Evolutionary conservation across 2,888 invertebrate species (phyloP).

Genomic region (Ypsolopha sequella): DNA sequence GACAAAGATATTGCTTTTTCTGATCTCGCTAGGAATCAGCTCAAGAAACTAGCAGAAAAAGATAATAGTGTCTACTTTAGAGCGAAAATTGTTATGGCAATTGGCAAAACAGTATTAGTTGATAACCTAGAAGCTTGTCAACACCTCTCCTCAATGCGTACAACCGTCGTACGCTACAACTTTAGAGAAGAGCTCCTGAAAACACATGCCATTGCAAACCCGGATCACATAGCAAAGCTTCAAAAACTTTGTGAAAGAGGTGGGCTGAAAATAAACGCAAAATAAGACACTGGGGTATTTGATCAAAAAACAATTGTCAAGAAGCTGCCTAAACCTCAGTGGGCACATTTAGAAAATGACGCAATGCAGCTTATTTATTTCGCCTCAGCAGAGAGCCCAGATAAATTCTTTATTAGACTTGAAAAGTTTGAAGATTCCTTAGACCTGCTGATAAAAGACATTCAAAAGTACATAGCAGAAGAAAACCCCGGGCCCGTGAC

Average conservation of each 20-base stretch:
- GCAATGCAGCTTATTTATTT: constrained; percentile 49
- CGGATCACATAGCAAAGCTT: constrained; percentile 59
- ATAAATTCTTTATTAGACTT: constrained; percentile 59
- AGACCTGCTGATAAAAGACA: constrained; percentile 40
- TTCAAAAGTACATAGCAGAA: constrained; percentile 32
- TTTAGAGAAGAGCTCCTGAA: constrained; percentile 64
- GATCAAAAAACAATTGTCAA: constrained; percentile 15
- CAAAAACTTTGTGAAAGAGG: constrained; percentile 48
- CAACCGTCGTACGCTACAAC: constrained; percentile 63
- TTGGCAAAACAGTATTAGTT: constrained; percentile 75
- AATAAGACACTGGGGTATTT: constrained; percentile 10
- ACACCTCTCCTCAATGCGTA: constrained; percentile 55
- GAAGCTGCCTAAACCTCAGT: constrained; percentile 24
- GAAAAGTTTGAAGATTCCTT: constrained; percentile 54
- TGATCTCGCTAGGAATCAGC: constrained; percentile 28
- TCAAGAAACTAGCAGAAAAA: constrained; percentile 31
- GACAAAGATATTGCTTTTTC: constrained; percentile 53
- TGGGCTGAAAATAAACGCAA: constrained; percentile 23
- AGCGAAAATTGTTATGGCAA: constrained; percentile 63
- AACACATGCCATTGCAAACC: constrained; percentile 42
- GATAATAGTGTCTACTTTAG: constrained; percentile 45
- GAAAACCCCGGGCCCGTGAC: constrained; percentile 20
- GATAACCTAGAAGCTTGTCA: constrained; percentile 72
- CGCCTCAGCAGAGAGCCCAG: constrained; percentile 47
- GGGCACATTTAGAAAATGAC: constrained; percentile 62